Conservation (phyloP, 1,140 invertebrate genomes). For the Cyrtorhinus lividipennis region DNA sequence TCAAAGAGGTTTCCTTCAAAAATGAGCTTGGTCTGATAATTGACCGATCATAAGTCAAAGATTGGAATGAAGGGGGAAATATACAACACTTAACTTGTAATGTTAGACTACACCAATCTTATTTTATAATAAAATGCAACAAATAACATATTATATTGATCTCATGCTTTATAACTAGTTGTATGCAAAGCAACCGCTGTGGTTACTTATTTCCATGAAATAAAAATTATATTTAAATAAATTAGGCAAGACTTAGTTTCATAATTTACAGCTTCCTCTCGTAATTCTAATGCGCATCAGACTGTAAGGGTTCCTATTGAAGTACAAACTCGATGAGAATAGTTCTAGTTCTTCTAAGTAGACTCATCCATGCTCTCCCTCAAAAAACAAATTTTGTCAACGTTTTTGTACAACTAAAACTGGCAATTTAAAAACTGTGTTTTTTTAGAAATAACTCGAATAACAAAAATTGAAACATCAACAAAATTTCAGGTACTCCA, state of each 20-base stretch:
- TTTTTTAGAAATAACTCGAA: not conserved
- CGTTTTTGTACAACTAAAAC: conserved; percentile 3
- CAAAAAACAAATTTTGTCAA: not conserved
- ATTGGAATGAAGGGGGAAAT: not conserved
- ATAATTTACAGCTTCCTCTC: not conserved
- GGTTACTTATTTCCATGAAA: not conserved
- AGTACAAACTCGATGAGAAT: not conserved
- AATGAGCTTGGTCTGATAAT: not conserved
- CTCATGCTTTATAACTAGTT: not conserved
- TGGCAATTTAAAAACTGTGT: not conserved
- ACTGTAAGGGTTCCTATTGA: conserved; percentile 2
- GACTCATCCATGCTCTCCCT: not conserved
- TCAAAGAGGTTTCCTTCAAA: not conserved
- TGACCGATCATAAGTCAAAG: not conserved
- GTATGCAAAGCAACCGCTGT: not conserved
- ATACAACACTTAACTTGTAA: not conserved
- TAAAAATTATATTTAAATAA: conserved; percentile 16
- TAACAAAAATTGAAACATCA: conserved; percentile 14
- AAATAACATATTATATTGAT: not conserved
- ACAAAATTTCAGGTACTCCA: conserved; percentile 19
- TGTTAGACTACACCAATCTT: not conserved
- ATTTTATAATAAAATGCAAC: not conserved
- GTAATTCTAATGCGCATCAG: not conserved
- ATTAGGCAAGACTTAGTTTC: conserved; percentile 20
- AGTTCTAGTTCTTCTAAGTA: not conserved